Percentiles rank a stretch among this genome's conserved stretches.
phyloP scores from a whole-genome alignment of 2,797 vertebrate genomes.

The Cichlasoma orientale region DNA sequence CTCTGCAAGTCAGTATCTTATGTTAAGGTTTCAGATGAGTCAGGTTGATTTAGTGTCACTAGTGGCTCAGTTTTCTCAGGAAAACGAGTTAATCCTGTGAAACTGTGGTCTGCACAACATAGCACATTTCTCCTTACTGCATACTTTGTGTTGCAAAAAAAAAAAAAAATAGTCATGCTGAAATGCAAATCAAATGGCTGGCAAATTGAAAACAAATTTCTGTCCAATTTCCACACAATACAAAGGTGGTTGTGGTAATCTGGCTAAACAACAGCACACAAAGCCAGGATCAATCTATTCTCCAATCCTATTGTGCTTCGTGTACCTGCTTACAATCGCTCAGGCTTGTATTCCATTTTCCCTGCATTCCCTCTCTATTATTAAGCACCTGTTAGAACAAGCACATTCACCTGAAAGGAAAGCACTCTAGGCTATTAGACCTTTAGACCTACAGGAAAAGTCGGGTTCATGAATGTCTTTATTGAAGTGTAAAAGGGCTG shows the following conservation, averaged over 20 bases:
- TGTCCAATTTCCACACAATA: conserved; percentile 75
- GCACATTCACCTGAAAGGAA: conserved; percentile 68
- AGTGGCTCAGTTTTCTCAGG: conserved; percentile 35
- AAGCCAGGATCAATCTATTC: conserved; percentile 75
- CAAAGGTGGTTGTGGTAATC: conserved; percentile 66
- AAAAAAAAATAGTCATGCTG: conserved; percentile 44
- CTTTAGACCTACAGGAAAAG: conserved; percentile 41
- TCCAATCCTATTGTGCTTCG: conserved; percentile 75
- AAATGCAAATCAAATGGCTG: conserved; percentile 59
- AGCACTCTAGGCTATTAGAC: conserved; percentile 64
- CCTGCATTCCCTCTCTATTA: conserved; percentile 59
- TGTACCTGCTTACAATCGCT: conserved; percentile 76
- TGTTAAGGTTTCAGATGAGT: conserved; percentile 38
- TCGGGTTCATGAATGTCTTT: conserved; percentile 55
- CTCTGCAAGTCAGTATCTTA: conserved; percentile 2
- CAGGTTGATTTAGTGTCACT: conserved; percentile 46
- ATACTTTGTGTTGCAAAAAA: conserved; percentile 29
- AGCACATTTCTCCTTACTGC: conserved; percentile 14
- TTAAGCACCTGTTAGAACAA: conserved; percentile 78
- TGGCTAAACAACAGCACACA: conserved; percentile 66
- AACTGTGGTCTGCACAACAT: conserved; percentile 33
- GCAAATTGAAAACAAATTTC: conserved; percentile 76
- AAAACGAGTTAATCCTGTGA: conserved; percentile 63
- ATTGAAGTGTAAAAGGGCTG: conserved; percentile 48
- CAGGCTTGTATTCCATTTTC: conserved; percentile 59